Evolutionary conservation across 2,113 vertebrate genomes (phyloP).

Genomic region (Arizona elegans): DNA sequence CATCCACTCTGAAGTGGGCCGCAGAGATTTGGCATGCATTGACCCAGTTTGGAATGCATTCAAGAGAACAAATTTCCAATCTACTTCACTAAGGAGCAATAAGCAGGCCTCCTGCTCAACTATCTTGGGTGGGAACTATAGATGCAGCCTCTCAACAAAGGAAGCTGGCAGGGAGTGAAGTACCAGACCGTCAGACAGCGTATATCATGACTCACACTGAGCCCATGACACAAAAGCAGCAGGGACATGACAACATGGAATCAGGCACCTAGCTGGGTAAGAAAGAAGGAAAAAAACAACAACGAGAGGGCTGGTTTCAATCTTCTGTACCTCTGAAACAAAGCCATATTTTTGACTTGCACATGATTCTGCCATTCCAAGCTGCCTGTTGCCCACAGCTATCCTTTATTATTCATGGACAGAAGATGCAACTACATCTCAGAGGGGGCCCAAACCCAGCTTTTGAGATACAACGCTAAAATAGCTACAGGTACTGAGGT

Average conservation of each 20-base stretch:
- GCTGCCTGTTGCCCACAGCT: not conserved
- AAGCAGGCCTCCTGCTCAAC: slow-evolving; percentile 33
- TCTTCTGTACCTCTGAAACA: not conserved
- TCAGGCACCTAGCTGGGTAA: not conserved
- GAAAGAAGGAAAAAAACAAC: not conserved
- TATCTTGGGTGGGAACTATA: slow-evolving; percentile 22
- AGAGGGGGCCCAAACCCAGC: not conserved
- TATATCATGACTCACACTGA: slow-evolving; percentile 10
- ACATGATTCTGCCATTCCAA: not conserved
- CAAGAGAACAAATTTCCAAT: slow-evolving; percentile 1
- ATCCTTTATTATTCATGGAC: slow-evolving; percentile 2
- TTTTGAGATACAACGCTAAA: not conserved
- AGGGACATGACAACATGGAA: not conserved
- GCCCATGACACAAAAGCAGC: not conserved
- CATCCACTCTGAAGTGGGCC: not conserved
- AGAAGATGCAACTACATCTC: not conserved
- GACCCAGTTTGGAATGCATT: slow-evolving; percentile 15
- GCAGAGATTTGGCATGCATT: not conserved
- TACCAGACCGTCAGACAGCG: slow-evolving; percentile 6
- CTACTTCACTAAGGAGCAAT: not conserved
- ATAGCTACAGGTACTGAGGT: not conserved
- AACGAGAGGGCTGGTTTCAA: not conserved
- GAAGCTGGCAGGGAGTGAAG: not conserved
- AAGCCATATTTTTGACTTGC: not conserved
- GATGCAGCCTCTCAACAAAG: not conserved